These are phyloP conservation scores for Gymnocephalus cernua DNA, from an alignment of 2,113 vertebrate species.

Conservation along the genomic window DNA sequence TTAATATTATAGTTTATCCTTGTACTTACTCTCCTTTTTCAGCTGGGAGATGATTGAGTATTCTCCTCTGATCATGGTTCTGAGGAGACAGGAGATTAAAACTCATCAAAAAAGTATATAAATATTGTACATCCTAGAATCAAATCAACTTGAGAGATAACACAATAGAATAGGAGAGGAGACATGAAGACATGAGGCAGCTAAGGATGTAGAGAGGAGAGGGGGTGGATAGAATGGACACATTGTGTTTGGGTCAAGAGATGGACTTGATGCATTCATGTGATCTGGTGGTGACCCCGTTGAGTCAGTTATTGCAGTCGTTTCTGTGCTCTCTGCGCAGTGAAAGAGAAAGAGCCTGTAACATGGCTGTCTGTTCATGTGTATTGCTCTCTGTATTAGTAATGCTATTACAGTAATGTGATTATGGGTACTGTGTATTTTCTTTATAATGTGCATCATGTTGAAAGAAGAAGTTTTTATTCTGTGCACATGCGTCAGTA, in stretches of 20 bases:
- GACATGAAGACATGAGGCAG: background rate
- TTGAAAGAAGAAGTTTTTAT: slow-evolving; percentile 16
- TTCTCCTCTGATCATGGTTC: slow-evolving; percentile 96
- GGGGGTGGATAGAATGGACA: slow-evolving; percentile 31
- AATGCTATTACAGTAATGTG: slow-evolving; percentile 1
- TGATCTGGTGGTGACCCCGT: slow-evolving; percentile 24
- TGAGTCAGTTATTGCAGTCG: slow-evolving; percentile 33
- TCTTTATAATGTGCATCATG: background rate
- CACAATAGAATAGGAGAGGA: background rate
- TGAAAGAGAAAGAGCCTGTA: slow-evolving; percentile 12
- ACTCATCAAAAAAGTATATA: too few species aligned
- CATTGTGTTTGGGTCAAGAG: slow-evolving; percentile 56
- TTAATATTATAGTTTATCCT: background rate
- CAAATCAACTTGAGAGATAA: too few species aligned
- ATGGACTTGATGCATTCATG: slow-evolving; percentile 24
- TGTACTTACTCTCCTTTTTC: slow-evolving; percentile 89
- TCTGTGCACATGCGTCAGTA: background rate
- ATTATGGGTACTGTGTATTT: background rate
- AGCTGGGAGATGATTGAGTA: slow-evolving; percentile 94
- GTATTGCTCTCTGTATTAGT: background rate
- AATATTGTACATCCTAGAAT: too few species aligned
- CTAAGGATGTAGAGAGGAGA: background rate
- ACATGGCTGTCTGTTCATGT: background rate
- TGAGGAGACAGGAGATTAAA: too few species aligned
- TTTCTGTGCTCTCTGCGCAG: slow-evolving; percentile 12